These are phyloP conservation scores for Cryptocephalus primarius DNA, from an alignment of 2,888 invertebrate genomes.

Conservation along the genomic window DNA sequence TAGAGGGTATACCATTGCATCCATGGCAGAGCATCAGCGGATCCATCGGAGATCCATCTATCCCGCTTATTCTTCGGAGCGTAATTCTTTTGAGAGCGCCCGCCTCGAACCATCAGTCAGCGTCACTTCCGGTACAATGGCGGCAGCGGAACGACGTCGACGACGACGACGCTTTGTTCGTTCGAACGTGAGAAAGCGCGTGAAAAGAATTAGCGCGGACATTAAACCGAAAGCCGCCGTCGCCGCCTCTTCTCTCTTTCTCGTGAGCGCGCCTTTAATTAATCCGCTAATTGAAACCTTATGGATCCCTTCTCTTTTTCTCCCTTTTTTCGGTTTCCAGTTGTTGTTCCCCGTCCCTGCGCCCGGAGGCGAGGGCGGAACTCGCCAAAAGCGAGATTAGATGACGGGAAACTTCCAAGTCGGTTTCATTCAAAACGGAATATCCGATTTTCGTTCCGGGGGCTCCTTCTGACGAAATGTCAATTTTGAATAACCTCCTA, in stretches of 20 bases:
- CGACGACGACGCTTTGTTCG: slow-evolving; percentile 28
- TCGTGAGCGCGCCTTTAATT: slow-evolving; percentile 26
- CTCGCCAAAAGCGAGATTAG: too few relatives aligned
- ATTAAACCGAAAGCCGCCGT: slow-evolving; percentile 21
- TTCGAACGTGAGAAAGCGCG: slow-evolving; percentile 21
- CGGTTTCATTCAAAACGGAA: too few relatives aligned
- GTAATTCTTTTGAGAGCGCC: slow-evolving; percentile 33
- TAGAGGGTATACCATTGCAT: slow-evolving; percentile 26
- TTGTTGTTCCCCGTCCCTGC: too few relatives aligned
- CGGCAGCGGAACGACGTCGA: slow-evolving; percentile 11
- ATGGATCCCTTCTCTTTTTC: slow-evolving; percentile 19
- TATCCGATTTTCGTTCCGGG: too few relatives aligned
- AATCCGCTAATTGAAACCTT: slow-evolving; percentile 35
- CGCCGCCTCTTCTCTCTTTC: neutral
- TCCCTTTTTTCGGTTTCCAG: too few relatives aligned
- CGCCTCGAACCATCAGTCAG: slow-evolving; percentile 36
- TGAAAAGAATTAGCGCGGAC: slow-evolving; percentile 32
- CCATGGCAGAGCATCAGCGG: slow-evolving; percentile 2
- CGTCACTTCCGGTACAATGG: slow-evolving; percentile 38
- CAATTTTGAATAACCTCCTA: too few relatives aligned
- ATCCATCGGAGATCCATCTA: slow-evolving; percentile 32
- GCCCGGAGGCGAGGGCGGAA: too few relatives aligned
- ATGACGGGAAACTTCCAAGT: too few relatives aligned
- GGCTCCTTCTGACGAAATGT: too few relatives aligned
- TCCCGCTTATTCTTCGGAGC: slow-evolving; percentile 32